Evolutionary conservation across 2,888 invertebrate species (phyloP), one percentile per base, ranked within the genome.

Genomic region (Drosophila rellima): DNA sequence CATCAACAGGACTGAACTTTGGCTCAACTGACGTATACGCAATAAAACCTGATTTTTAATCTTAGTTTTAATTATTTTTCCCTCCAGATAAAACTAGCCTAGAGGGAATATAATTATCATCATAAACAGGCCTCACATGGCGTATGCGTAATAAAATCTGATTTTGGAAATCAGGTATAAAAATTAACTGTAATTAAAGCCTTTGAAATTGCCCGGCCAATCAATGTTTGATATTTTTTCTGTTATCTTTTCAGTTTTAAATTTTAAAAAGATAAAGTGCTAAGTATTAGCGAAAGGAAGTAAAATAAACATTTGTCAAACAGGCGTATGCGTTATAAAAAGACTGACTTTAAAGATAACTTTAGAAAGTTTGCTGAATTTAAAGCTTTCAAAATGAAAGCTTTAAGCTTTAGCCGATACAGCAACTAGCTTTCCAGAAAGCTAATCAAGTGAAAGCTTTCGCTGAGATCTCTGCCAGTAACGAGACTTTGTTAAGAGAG

Each of bases 321-420:
- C 4, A 23, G 33, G 37, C 60, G 52, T 55, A 55, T 56, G 26
- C 37, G 45, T 44, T 37, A 51, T 54, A 50, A 50, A 45, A 2
- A n/a, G n/a, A 13, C 31, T 10, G 51, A 59, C n/a, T 59, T 59
- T 11, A 13, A n/a, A 50, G 15, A 44, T 51, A 20, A 6, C 5
- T 10, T 33, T 18, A 5, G 3, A 39, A 13, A 18, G 8, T 17
- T 3, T 6, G 11, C 4, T n/a, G 13, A 2, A 44, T 3, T 13
- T 6, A 15, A 31, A 31, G 42, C 54, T n/a, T 11, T 8, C 10
- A 15, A 6, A 11, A 4, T 6, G n/a, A 52, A 18, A 54, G 5
- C 17, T 42, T 0, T n/a, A 5, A 11, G 26, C 13, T 8, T 17
- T 50, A 71, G 54, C 37, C 8, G n/a, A 54, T 50, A 55, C 54